Evolutionary conservation across 2,888 invertebrate genomes (phyloP).

Genomic region (Agonopterix heracliana): DNA sequence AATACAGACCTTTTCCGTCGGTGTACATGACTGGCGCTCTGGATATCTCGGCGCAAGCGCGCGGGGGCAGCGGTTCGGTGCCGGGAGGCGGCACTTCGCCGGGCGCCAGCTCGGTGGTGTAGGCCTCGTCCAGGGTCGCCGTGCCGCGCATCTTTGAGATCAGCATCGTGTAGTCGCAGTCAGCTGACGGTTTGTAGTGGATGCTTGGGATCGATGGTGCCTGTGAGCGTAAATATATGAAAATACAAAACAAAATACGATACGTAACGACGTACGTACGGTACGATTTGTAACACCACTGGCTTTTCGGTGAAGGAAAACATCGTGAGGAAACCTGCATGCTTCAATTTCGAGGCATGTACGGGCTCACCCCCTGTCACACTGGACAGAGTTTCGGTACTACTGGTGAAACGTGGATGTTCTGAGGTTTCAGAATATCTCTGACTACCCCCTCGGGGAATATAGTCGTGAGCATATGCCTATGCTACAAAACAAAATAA

Average conservation of each 20-base stretch:
- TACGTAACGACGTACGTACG: no score
- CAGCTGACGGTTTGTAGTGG: conserved; percentile 87
- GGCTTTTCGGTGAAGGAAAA: no score
- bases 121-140: conserved; percentile 29
- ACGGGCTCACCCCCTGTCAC: no score
- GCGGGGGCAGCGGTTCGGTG: conserved; percentile 49
- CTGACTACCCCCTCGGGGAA: no score
- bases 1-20: background rate
- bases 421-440: no score
- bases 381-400: no score
- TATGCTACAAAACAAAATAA: background rate
- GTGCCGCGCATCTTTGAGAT: conserved; percentile 89
- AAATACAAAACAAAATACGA: background rate
- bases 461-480: no score
- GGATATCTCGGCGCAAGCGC: conserved; percentile 14
- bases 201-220: conserved; percentile 78
- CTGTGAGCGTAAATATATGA: conserved; percentile 31
- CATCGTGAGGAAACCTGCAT: no score
- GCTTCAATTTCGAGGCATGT: no score
- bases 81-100: conserved; percentile 62
- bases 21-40: conserved; percentile 56
- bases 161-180: conserved; percentile 92
- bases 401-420: no score
- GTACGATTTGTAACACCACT: background rate
- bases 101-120: conserved; percentile 33